phyloP scores from a whole-genome alignment of 2,888 invertebrate species.

The Crocallis elinguaria region DNA sequence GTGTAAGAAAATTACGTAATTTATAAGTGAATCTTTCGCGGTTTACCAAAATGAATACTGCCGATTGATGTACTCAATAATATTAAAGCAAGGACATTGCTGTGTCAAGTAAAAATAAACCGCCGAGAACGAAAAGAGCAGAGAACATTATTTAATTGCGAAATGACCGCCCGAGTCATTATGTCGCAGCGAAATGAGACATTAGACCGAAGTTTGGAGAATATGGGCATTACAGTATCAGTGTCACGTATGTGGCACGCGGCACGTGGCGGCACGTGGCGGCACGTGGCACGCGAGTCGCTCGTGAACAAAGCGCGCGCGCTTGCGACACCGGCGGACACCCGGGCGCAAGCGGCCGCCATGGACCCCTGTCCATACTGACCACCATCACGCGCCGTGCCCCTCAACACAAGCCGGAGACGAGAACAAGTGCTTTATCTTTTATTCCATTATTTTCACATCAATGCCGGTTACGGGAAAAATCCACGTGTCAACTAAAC shows the following conservation, averaged over 20 bases:
- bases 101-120: neutral
- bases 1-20: no score
- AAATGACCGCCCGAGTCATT: neutral
- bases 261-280: neutral
- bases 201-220: constrained; percentile 6
- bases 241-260: constrained; percentile 16
- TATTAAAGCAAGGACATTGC: neutral
- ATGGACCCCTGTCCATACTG: constrained; percentile 12
- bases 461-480: neutral
- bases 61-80: neutral
- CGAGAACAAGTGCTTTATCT: neutral
- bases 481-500: neutral
- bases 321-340: constrained; percentile 20
- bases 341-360: constrained; percentile 17
- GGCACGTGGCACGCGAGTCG: no score
- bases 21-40: no score
- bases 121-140: neutral
- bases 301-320: constrained; percentile 31
- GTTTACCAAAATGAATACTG: no score
- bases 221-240: constrained; percentile 12
- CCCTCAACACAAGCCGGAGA: constrained; percentile 7
- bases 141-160: neutral
- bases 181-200: constrained; percentile 14
- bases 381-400: neutral
- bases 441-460: constrained; percentile 19